Evolutionary conservation across 2,888 invertebrate genomes (phyloP).

Genomic region (Acanthosepion lycidas): DNA sequence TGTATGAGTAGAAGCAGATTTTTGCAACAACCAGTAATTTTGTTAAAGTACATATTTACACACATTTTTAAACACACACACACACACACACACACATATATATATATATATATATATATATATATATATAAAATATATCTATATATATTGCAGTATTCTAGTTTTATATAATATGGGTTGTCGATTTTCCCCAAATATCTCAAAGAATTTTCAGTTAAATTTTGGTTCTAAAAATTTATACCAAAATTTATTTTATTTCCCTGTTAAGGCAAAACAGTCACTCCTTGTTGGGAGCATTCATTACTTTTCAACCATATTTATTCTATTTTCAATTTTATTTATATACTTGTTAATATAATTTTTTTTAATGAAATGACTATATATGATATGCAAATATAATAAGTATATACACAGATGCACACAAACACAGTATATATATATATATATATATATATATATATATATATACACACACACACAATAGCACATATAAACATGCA

Average conservation of each 20-base stretch:
- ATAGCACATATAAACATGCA: not conserved
- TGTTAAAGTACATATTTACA: not conserved
- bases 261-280: too few species aligned
- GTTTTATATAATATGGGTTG: not conserved
- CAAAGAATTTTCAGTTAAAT: too few species aligned
- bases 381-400: not conserved
- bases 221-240: too few species aligned
- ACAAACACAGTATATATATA: not conserved
- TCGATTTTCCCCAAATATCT: too few species aligned
- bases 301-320: too few species aligned
- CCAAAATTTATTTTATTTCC: too few species aligned
- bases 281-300: too few species aligned
- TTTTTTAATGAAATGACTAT: too few species aligned
- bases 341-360: too few species aligned
- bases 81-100: not conserved
- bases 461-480: too few species aligned
- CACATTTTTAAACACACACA: not conserved
- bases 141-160: not conserved
- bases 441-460: not conserved
- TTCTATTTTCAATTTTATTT: too few species aligned
- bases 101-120: not conserved
- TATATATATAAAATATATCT: not conserved
- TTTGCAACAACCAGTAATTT: not conserved
- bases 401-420: not conserved
- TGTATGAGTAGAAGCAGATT: not conserved